Evolutionary conservation across 2,113 vertebrate genomes (phyloP).

Genomic region (Salvelinus alpinus): DNA sequence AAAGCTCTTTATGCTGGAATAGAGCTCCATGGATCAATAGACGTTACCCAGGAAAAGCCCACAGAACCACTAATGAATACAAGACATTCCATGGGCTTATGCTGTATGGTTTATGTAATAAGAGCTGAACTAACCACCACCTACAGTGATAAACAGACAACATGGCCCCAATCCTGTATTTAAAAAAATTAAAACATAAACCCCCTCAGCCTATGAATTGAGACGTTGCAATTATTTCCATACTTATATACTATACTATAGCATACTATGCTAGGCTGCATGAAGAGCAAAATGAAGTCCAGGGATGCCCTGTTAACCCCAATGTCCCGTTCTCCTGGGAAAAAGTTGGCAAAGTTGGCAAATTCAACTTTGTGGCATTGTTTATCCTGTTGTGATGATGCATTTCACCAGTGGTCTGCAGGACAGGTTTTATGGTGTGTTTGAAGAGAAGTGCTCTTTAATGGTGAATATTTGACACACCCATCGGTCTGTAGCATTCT

Average conservation of each 20-base stretch:
- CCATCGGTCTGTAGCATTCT: not conserved
- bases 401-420: slow-evolving; percentile 23
- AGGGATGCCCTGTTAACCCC: not conserved
- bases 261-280: not conserved
- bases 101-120: not conserved
- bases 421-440: slow-evolving; percentile 27
- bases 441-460: slow-evolving; percentile 6
- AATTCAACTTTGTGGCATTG: not conserved
- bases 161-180: too few species aligned
- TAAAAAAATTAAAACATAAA: too few species aligned
- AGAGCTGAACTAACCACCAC: not conserved
- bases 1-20: slow-evolving; percentile 57
- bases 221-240: too few species aligned
- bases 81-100: slow-evolving; percentile 31
- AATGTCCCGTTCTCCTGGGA: not conserved
- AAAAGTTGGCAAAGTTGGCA: not conserved
- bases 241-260: not conserved
- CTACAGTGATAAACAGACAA: not conserved
- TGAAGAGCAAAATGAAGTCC: not conserved
- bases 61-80: slow-evolving; percentile 77
- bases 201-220: too few species aligned
- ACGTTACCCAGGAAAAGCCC: slow-evolving; percentile 62
- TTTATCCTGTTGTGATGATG: slow-evolving; percentile 10
- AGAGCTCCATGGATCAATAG: slow-evolving; percentile 71
- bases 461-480: slow-evolving; percentile 27